Evolutionary conservation across 2,888 invertebrate species (phyloP).

Genomic region (Pseudococcus jackbeardsleyi): DNA sequence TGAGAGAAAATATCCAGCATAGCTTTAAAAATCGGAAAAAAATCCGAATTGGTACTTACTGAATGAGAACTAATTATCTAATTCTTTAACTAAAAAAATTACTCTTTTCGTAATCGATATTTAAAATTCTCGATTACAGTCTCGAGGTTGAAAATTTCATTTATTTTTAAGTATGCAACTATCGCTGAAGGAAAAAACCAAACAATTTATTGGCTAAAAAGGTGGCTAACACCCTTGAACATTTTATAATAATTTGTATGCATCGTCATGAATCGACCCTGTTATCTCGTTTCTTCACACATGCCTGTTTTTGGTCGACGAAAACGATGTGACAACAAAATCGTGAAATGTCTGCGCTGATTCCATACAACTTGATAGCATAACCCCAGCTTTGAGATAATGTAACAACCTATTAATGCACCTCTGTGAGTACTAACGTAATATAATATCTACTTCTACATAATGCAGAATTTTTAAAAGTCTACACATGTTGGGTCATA

Average conservation of each 20-base stretch:
- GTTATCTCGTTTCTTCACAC: conserved; percentile 29
- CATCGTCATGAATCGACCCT: conserved; percentile 13
- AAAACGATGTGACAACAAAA: conserved; percentile 36
- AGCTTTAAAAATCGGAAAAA: too few species aligned
- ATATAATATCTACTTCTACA: too few species aligned
- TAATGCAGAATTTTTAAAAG: too few species aligned
- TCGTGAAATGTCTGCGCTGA: background rate
- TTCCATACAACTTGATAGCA: background rate
- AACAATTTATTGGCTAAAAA: background rate
- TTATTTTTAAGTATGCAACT: background rate
- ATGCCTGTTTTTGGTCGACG: background rate
- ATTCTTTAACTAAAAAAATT: too few species aligned
- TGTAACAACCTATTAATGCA: background rate
- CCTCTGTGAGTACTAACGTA: too few species aligned
- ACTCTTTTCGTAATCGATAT: too few species aligned
- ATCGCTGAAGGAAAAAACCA: background rate
- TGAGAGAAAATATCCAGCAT: too few species aligned
- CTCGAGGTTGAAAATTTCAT: background rate
- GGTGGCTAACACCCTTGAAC: background rate
- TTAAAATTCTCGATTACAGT: background rate
- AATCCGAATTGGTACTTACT: too few species aligned
- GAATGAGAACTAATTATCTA: too few species aligned
- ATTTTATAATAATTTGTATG: conserved; percentile 36
- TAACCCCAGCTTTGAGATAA: background rate
- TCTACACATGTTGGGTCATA: too few species aligned